Evolutionary conservation across 1,140 invertebrate genomes (phyloP).

Genomic region (Neodiprion fabricii): DNA sequence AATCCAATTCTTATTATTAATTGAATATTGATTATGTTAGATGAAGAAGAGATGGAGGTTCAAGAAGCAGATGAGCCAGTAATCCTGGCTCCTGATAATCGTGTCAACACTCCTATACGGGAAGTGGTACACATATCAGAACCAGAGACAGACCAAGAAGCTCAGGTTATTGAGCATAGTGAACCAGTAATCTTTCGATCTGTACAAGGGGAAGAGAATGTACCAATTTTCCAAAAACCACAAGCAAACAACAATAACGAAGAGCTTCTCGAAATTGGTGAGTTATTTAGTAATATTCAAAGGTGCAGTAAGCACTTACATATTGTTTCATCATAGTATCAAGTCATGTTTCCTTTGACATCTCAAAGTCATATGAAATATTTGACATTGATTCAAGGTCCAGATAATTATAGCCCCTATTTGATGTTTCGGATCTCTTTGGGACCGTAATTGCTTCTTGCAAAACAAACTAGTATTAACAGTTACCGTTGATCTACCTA

Average conservation of each 20-base stretch:
- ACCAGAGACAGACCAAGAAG: neutral
- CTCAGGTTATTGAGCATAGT: neutral
- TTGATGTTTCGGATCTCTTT: too few species aligned
- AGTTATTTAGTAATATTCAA: neutral
- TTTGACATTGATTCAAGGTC: too few species aligned
- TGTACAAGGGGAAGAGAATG: neutral
- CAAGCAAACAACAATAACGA: neutral
- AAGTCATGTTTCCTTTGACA: too few species aligned
- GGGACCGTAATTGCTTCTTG: too few species aligned
- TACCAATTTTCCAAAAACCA: neutral
- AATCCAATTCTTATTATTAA: too few species aligned
- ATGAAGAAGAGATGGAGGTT: slow-evolving; percentile 1
- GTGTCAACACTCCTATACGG: neutral
- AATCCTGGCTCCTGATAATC: neutral
- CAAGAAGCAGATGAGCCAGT: neutral
- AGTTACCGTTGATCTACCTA: too few species aligned
- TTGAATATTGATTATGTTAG: neutral
- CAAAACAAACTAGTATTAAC: too few species aligned
- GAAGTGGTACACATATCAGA: neutral
- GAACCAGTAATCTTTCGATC: neutral
- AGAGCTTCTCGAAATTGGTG: neutral
- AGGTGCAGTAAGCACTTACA: too few species aligned
- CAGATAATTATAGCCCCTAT: too few species aligned
- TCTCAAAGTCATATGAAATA: too few species aligned
- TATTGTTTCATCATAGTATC: too few species aligned